phyloP scores from a whole-genome alignment of 2,888 invertebrate species.

The Drosophila cognata region DNA sequence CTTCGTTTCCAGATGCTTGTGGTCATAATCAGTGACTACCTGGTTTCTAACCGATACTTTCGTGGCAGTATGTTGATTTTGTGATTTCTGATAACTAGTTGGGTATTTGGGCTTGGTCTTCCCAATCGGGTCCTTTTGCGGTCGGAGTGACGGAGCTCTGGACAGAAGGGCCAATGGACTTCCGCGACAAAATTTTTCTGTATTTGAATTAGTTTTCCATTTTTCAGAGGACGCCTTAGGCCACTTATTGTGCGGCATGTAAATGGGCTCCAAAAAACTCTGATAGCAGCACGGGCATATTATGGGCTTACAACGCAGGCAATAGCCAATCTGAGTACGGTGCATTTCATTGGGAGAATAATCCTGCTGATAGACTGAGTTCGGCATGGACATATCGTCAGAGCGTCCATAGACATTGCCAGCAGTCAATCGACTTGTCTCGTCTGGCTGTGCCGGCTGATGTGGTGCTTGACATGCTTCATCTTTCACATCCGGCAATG shows the following conservation, averaged over 20 bases:
- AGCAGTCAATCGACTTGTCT: conserved; percentile 16
- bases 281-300: no score
- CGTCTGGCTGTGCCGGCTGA: not conserved
- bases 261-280: not conserved
- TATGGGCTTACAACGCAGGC: not conserved
- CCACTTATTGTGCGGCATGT: not conserved
- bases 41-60: conserved; percentile 3
- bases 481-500: not conserved
- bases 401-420: conserved; percentile 18
- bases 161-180: not conserved
- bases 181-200: conserved; percentile 10
- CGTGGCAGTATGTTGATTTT: not conserved
- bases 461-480: not conserved
- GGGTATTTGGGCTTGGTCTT: not conserved
- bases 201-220: conserved; percentile 44
- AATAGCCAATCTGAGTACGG: not conserved
- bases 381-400: not conserved
- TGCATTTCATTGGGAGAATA: not conserved
- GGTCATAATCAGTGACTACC: not conserved
- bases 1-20: not conserved
- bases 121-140: no score
- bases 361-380: conserved; percentile 28
- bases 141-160: not conserved
- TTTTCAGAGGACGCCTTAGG: not conserved
- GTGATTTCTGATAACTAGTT: not conserved